Percentiles rank a stretch among this genome's conserved stretches.
Evolutionary conservation across 2,113 vertebrate species (phyloP).

Genomic region (Anoplopoma fimbria): DNA sequence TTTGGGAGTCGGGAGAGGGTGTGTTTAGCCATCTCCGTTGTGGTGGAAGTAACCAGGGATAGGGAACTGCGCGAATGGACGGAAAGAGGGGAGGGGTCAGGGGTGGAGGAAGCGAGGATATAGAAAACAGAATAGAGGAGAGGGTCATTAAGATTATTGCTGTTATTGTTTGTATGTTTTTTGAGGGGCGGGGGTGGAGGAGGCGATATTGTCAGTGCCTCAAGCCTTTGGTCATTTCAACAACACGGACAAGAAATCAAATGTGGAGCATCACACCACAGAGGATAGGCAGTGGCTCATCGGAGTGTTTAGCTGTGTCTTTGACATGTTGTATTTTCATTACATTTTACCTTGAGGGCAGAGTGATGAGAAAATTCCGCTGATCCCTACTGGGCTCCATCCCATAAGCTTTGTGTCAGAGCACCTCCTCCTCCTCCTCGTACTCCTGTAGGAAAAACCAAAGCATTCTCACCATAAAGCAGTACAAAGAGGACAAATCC

Average conservation of each 20-base stretch:
- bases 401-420: conserved; percentile 16
- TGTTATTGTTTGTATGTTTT: conserved; percentile 31
- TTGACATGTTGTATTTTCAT: conserved; percentile 56
- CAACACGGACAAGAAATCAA: conserved; percentile 64
- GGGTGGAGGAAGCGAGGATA: conserved; percentile 44
- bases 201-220: conserved; percentile 60
- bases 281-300: conserved; percentile 40
- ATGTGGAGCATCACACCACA: conserved; percentile 57
- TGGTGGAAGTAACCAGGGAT: conserved; percentile 78
- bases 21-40: conserved; percentile 70
- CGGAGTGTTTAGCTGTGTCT: conserved; percentile 43
- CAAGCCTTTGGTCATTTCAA: conserved; percentile 69
- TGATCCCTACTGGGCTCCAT: conserved; percentile 37
- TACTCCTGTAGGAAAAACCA: neutral
- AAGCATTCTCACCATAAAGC: neutral
- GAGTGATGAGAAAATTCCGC: conserved; percentile 25
- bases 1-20: conserved; percentile 52
- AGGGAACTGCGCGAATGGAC: conserved; percentile 49
- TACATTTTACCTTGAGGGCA: conserved; percentile 48
- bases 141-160: conserved; percentile 66
- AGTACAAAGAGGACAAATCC: neutral
- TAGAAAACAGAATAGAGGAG: conserved; percentile 24
- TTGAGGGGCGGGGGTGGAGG: conserved; percentile 5
- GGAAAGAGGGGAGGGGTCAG: conserved; percentile 59
- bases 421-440: neutral